These are phyloP conservation scores for Paralichthys olivaceus DNA, from an alignment of 2,113 vertebrate genomes.

Conservation along the genomic window DNA sequence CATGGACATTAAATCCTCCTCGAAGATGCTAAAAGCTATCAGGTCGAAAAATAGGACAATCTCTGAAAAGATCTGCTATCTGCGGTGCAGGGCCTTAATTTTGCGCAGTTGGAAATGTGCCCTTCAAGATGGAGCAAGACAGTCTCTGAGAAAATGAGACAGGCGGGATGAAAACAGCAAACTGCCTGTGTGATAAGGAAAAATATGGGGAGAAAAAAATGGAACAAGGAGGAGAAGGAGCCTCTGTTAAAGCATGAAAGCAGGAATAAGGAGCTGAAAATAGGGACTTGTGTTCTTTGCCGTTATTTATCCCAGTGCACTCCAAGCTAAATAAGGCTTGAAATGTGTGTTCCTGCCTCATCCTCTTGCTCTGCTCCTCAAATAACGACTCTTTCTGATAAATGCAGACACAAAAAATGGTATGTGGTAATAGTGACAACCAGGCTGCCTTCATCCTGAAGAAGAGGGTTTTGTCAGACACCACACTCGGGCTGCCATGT, in stretches of 20 bases:
- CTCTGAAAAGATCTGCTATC: constrained; percentile 40
- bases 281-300: constrained; percentile 26
- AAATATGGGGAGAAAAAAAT: constrained; percentile 19
- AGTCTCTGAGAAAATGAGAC: constrained; percentile 45
- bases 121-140: constrained; percentile 19
- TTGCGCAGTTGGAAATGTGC: constrained; percentile 40
- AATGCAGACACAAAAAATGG: neutral
- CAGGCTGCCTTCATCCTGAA: constrained; percentile 7
- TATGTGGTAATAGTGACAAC: constrained; percentile 26
- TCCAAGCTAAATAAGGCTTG: constrained; percentile 28
- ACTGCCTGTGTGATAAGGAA: constrained; percentile 31
- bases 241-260: constrained; percentile 26
- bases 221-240: constrained; percentile 11
- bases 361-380: constrained; percentile 37
- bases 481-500: constrained; percentile 35
- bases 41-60: constrained; percentile 47
- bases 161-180: constrained; percentile 45
- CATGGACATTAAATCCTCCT: constrained; percentile 25
- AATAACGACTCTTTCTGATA: constrained; percentile 11
- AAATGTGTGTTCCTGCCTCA: constrained; percentile 25
- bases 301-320: constrained; percentile 38
- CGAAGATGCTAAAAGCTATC: constrained; percentile 28
- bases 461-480: constrained; percentile 24
- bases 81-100: constrained; percentile 42
- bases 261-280: constrained; percentile 39